These are phyloP conservation scores for Apostichopus californicus DNA, from an alignment of 35 echinoderm and acorn worm genomes.

Conservation along the genomic window DNA sequence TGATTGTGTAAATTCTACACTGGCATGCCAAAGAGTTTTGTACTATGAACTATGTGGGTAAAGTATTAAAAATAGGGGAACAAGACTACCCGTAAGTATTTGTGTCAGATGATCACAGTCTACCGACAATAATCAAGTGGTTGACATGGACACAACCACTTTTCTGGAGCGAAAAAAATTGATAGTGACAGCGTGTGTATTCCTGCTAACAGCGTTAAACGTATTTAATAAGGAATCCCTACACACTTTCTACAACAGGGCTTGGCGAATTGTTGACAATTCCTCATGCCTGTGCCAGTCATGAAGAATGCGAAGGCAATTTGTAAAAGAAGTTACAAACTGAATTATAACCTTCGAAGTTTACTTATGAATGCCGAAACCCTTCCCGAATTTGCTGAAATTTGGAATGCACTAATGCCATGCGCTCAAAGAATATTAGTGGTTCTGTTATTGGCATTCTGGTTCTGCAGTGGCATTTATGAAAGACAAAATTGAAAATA, in stretches of 20 bases:
- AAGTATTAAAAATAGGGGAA: neutral
- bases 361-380: too few relatives aligned
- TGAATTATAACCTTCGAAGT: too few relatives aligned
- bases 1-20: conserved; percentile 11
- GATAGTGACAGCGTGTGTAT: too few relatives aligned
- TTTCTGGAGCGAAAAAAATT: neutral
- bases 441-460: too few relatives aligned
- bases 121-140: conserved; percentile 27
- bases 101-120: conserved; percentile 12
- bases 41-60: conserved; percentile 30
- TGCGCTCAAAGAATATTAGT: too few relatives aligned
- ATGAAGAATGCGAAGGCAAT: conserved; percentile 29
- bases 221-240: conserved; percentile 44
- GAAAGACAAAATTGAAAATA: too few relatives aligned
- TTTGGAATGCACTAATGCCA: too few relatives aligned
- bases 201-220: neutral
- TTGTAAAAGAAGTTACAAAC: neutral
- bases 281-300: conserved; percentile 29
- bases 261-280: conserved; percentile 39
- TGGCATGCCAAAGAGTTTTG: conserved; percentile 1
- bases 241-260: neutral
- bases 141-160: neutral
- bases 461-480: too few relatives aligned
- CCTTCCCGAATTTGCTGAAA: too few relatives aligned
- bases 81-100: neutral